These are phyloP conservation scores for Dreissena polymorpha DNA, from an alignment of 1,140 invertebrate genomes.

Conservation along the genomic window DNA sequence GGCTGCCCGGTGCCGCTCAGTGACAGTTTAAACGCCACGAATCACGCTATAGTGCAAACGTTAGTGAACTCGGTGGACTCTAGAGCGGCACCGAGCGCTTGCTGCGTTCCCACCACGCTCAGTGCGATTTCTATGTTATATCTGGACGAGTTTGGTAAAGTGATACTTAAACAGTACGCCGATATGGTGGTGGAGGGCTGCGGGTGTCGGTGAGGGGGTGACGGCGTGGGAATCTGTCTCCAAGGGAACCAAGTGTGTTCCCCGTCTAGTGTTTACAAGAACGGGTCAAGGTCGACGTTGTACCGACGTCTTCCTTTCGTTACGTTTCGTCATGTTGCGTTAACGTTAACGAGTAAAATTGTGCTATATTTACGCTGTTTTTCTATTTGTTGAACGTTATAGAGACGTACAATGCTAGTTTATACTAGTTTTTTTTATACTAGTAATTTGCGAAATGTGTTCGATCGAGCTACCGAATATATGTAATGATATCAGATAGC, in stretches of 20 bases:
- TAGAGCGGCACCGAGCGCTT: conserved; percentile 84
- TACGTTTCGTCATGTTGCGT: too few relatives aligned
- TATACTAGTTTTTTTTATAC: too few relatives aligned
- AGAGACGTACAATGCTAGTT: too few relatives aligned
- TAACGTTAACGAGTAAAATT: too few relatives aligned
- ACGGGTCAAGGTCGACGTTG: neutral
- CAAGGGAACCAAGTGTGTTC: conserved; percentile 41
- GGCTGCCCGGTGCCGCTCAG: conserved; percentile 95
- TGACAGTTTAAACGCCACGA: conserved; percentile 97
- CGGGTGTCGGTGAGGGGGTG: conserved; percentile 83
- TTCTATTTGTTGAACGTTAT: too few relatives aligned
- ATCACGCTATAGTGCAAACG: conserved; percentile 99
- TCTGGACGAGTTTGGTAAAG: conserved; percentile 84
- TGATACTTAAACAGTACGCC: conserved; percentile 86
- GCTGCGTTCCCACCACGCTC: conserved; percentile 86
- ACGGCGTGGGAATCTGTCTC: conserved; percentile 21
- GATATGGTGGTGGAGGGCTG: conserved; percentile 86
- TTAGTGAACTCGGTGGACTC: conserved; percentile 96
- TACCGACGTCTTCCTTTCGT: too few relatives aligned
- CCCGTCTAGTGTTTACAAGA: conserved; percentile 35
- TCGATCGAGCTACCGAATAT: too few relatives aligned
- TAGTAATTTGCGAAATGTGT: too few relatives aligned
- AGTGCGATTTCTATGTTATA: conserved; percentile 84
- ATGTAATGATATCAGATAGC: too few relatives aligned
- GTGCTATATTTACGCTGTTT: too few relatives aligned